These are phyloP conservation scores for Sardina pilchardus DNA, from an alignment of 2,113 vertebrate genomes.

Conservation along the genomic window DNA sequence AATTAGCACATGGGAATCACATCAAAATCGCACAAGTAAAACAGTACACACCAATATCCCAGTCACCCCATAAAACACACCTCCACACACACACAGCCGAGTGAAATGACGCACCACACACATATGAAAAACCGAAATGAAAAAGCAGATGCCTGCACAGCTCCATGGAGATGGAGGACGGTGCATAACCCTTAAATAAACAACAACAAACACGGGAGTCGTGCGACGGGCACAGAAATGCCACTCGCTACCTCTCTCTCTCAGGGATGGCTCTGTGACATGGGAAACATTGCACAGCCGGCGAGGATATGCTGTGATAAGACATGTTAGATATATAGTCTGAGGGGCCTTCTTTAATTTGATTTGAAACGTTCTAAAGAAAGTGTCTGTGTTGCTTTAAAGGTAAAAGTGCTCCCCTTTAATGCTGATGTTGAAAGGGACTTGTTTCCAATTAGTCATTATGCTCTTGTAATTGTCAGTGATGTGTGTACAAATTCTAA, in stretches of 20 bases:
- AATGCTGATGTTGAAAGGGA: not conserved
- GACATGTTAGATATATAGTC: no score
- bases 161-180: not conserved
- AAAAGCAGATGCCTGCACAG: not conserved
- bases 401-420: not conserved
- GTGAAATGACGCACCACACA: not conserved
- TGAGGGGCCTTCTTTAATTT: no score
- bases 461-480: not conserved
- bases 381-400: no score
- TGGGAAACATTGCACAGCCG: no score
- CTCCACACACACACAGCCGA: not conserved
- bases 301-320: no score
- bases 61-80: not conserved
- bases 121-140: conserved; percentile 2
- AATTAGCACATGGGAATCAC: not conserved
- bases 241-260: no score
- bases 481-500: not conserved
- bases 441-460: not conserved
- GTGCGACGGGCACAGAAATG: no score
- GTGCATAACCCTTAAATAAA: not conserved
- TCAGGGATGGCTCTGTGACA: no score
- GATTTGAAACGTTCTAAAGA: no score
- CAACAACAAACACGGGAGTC: not conserved
- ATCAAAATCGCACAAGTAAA: not conserved
- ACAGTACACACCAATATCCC: not conserved